Conservation (phyloP, 2,113 vertebrate species). For the Hemicordylus capensis region DNA sequence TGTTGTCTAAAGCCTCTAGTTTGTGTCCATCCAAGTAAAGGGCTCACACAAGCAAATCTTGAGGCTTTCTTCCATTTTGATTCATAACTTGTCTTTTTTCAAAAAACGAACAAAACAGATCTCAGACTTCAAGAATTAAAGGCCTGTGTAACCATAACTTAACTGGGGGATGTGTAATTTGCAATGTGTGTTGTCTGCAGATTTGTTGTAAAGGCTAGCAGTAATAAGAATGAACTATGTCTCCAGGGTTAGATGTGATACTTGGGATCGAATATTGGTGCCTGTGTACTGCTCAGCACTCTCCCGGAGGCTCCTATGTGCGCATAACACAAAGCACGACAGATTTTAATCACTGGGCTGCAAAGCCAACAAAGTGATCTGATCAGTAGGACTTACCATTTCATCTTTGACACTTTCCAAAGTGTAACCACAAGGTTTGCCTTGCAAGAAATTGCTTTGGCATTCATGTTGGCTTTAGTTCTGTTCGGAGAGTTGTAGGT, state of each 20-base stretch:
- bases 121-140: not conserved
- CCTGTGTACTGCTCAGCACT: slow-evolving; percentile 8
- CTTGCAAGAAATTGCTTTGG: slow-evolving; percentile 11
- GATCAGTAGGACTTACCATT: slow-evolving; percentile 1
- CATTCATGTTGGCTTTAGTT: not conserved
- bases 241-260: not conserved
- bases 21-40: not conserved
- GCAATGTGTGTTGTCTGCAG: not conserved
- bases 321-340: slow-evolving; percentile 9
- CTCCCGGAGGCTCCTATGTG: not conserved
- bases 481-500: not conserved
- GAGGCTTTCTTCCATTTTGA: not conserved
- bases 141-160: not conserved
- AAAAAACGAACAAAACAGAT: too few relatives aligned
- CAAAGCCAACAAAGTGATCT: slow-evolving; percentile 30
- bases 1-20: not conserved
- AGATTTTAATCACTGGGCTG: not conserved
- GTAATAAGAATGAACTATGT: too few relatives aligned
- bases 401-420: slow-evolving; percentile 27
- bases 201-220: not conserved
- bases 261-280: slow-evolving; percentile 3
- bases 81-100: not conserved
- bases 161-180: too few relatives aligned
- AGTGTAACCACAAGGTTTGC: not conserved
- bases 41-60: not conserved